A percentile compares a stretch with the other conserved stretches of the same genome.
These are phyloP conservation scores for Gasterosteus nipponicus DNA, from an alignment of 2,113 vertebrate genomes.

Conservation along the genomic window DNA sequence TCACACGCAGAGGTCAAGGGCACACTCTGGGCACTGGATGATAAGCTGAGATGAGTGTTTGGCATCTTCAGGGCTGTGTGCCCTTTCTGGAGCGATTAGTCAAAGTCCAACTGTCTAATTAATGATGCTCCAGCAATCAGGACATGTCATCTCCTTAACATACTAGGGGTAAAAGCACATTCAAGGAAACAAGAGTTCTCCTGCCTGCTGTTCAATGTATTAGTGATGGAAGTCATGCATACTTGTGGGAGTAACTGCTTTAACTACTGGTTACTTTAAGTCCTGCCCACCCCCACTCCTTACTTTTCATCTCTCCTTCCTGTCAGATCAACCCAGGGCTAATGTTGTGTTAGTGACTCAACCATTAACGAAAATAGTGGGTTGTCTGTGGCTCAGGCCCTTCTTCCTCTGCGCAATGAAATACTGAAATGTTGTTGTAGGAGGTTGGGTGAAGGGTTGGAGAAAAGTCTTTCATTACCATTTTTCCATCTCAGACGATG, in stretches of 20 bases:
- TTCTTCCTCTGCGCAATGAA: slow-evolving; percentile 39
- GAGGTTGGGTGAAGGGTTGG: slow-evolving; percentile 36
- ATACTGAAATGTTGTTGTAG: slow-evolving; percentile 52
- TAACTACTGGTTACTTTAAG: slow-evolving; percentile 36
- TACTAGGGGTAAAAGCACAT: slow-evolving; percentile 60
- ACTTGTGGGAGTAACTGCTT: slow-evolving; percentile 38
- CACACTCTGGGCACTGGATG: slow-evolving; percentile 57
- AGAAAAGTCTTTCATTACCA: slow-evolving; percentile 37
- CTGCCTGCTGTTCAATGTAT: slow-evolving; percentile 51
- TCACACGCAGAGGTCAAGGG: slow-evolving; percentile 66
- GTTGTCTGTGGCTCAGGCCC: slow-evolving; percentile 33
- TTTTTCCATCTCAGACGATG: slow-evolving; percentile 42
- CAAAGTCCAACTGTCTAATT: slow-evolving; percentile 81
- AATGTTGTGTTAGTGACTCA: slow-evolving; percentile 78
- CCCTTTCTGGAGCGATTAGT: slow-evolving; percentile 81
- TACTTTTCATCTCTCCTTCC: slow-evolving; percentile 51
- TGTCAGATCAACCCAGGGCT: slow-evolving; percentile 57
- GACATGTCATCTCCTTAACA: slow-evolving; percentile 66
- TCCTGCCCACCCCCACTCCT: not conserved
- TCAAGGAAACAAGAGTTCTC: slow-evolving; percentile 52
- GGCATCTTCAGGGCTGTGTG: slow-evolving; percentile 75
- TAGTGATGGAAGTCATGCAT: slow-evolving; percentile 27
- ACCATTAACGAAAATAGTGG: slow-evolving; percentile 73
- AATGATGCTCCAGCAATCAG: slow-evolving; percentile 74
- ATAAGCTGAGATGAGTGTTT: slow-evolving; percentile 74